phyloP scores from a whole-genome alignment of 2,797 vertebrate species.

The Sebastes alutus region DNA sequence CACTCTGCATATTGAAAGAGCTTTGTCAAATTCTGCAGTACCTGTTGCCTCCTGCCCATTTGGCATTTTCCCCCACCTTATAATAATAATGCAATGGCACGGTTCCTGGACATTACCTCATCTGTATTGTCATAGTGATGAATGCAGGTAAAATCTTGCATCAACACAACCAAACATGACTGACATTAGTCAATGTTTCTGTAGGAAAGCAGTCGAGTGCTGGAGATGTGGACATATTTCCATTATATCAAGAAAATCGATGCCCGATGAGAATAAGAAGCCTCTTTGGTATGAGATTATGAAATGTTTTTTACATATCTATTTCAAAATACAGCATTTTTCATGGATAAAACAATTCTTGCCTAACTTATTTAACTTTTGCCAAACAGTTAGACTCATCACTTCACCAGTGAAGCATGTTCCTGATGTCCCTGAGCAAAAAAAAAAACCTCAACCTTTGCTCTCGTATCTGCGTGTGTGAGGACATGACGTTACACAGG shows the following conservation, averaged over 20 bases:
- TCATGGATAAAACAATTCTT: neutral
- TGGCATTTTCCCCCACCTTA: neutral
- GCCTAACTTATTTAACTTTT: slow-evolving; percentile 1
- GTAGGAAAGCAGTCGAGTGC: neutral
- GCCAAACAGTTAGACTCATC: neutral
- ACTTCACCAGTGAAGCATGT: neutral
- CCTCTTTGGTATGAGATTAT: slow-evolving; percentile 28
- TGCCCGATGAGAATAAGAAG: neutral
- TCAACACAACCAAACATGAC: slow-evolving; percentile 19
- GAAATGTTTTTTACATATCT: neutral
- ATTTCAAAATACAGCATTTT: neutral
- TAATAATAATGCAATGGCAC: slow-evolving; percentile 13
- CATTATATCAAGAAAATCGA: neutral
- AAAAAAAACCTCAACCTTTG: neutral
- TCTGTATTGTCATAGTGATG: neutral
- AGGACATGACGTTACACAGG: slow-evolving; percentile 64
- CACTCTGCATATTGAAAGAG: neutral
- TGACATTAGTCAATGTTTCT: neutral
- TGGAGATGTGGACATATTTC: neutral
- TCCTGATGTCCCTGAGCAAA: neutral
- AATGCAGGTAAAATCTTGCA: slow-evolving; percentile 29
- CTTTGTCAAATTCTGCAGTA: slow-evolving; percentile 9
- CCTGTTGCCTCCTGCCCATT: slow-evolving; percentile 48
- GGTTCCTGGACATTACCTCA: neutral
- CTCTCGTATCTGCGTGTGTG: slow-evolving; percentile 1